phyloP scores from a whole-genome alignment of 2,888 invertebrate species.

The Patella caerulea region DNA sequence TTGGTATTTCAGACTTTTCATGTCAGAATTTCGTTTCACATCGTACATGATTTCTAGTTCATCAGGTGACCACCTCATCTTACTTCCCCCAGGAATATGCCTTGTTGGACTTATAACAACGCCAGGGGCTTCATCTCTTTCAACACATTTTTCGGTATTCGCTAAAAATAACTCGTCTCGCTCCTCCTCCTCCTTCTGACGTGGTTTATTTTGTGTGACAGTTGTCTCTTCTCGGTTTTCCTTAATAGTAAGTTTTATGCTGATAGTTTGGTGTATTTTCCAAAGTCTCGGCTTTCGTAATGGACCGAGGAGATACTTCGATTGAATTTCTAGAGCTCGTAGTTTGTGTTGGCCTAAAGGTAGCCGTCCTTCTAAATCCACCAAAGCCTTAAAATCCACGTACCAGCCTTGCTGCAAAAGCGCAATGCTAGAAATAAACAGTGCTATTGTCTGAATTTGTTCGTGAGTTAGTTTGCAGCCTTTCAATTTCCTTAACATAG shows the following conservation, averaged over 20 bases:
- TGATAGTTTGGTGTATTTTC: neutral
- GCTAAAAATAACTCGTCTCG: neutral
- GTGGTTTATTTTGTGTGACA: neutral
- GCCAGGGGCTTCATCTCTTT: neutral
- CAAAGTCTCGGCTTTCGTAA: neutral
- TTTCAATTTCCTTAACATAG: neutral
- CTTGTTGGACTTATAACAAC: neutral
- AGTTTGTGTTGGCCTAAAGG: neutral
- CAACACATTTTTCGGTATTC: neutral
- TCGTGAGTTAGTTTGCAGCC: neutral
- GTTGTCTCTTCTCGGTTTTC: neutral
- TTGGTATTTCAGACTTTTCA: neutral
- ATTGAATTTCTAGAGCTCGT: neutral
- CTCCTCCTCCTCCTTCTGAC: neutral
- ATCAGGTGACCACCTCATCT: neutral
- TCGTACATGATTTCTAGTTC: neutral
- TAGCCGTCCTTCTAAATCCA: neutral
- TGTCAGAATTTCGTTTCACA: neutral
- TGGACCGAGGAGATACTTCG: neutral
- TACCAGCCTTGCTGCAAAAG: neutral
- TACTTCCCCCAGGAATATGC: neutral
- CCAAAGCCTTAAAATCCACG: neutral
- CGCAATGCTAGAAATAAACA: constrained; percentile 1
- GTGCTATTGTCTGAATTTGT: neutral
- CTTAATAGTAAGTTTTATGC: neutral